Base-by-base conservation (phyloP, 1,140 invertebrate species). In the Calycopis cecrops region DNA sequence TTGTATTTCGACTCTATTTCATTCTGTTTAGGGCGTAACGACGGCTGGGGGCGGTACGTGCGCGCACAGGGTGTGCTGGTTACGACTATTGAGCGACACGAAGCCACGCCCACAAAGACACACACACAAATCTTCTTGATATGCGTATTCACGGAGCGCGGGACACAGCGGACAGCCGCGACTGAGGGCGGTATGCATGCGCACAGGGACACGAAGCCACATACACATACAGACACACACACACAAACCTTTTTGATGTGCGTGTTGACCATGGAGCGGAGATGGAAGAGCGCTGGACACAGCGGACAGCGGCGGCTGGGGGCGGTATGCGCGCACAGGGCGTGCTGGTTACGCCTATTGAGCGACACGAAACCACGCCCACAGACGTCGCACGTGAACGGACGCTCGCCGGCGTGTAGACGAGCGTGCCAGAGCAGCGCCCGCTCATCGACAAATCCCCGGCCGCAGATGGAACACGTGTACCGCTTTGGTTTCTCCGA, bases 191-290 rank as follows among this genome's bases (percentile, higher is more conserved):
- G 79, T 71, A 63, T 85, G 82, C 3, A 79, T 74, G 48, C 76
- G 78, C 37, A 78, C 21, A 28, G 6, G 21, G 21, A 28, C 21
- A 28, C 2, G 21, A 2, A 28, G 21, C 2, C 21, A 28, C 21
- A 28, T 28, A 28, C 21, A 6, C 21, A 28, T 28, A 28, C 21
- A 2, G 2, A 6, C 21, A 28, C 21, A 6, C 17, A 18, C 50
- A 35, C 0, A 49, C 3, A 8, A 54, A 85, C 79, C 76, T 80
- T 82, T 48, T 76, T 80, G 40, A 83, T 71, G 40, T 82, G 82
- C 48, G 78, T 69, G 62, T 85, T 82, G 71, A 82, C 79, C 83
- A 84, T 81, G 14, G 83, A 86, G 7, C 72, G 61, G 3, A 84
- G 72, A 37, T 86, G 80, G 69, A 86, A 86, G 0, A 83, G 74